Conservation (phyloP, 2,888 invertebrate species). For the Lycaena phlaeas region DNA sequence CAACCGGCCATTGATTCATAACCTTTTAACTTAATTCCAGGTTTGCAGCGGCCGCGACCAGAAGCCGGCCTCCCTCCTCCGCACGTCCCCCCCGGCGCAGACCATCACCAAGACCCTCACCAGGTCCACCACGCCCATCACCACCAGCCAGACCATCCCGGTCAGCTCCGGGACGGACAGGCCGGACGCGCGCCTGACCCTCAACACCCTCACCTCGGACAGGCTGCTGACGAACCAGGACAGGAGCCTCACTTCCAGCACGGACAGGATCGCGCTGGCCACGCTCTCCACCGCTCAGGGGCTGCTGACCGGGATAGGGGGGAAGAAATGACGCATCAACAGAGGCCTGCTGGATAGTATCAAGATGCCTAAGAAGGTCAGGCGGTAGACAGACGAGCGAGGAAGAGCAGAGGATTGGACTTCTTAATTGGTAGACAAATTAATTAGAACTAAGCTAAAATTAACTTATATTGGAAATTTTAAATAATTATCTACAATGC, state of each 20-base stretch:
- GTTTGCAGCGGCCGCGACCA: constrained; percentile 67
- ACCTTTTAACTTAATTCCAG: constrained; percentile 27
- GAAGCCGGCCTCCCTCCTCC: constrained; percentile 49
- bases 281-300: constrained; percentile 54
- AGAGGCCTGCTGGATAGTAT: constrained; percentile 33
- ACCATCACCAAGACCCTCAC: constrained; percentile 40
- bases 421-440: too few species aligned
- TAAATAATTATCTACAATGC: too few species aligned
- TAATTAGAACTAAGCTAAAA: too few species aligned
- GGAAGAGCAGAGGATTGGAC: too few species aligned
- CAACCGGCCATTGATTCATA: too few species aligned
- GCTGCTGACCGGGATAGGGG: constrained; percentile 45
- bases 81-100: constrained; percentile 49
- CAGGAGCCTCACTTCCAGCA: constrained; percentile 28
- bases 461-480: too few species aligned
- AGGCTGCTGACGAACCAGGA: constrained; percentile 38
- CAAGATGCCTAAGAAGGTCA: constrained; percentile 45
- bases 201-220: constrained; percentile 38
- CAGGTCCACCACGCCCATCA: constrained; percentile 44
- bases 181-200: constrained; percentile 37
- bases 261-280: constrained; percentile 49
- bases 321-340: constrained; percentile 67
- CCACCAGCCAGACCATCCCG: constrained; percentile 32
- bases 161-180: constrained; percentile 32
- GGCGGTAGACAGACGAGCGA: constrained; percentile 31